Evolutionary conservation across 2,888 invertebrate species (phyloP).

Genomic region (Eulithis testata): DNA sequence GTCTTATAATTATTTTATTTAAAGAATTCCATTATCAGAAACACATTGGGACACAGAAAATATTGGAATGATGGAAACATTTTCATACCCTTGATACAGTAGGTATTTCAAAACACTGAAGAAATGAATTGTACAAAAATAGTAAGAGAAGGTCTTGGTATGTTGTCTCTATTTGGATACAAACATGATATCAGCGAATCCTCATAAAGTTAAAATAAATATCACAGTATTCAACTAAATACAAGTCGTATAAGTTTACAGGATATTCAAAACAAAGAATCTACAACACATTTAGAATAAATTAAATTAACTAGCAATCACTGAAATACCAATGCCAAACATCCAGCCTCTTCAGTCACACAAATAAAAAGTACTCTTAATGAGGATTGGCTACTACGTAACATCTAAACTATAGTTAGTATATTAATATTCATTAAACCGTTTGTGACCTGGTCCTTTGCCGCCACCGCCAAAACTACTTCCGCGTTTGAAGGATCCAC

Average conservation of each 20-base stretch:
- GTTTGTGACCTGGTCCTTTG: constrained; percentile 71
- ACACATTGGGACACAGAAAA: constrained; percentile 43
- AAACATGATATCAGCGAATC: constrained; percentile 59
- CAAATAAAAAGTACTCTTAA: constrained; percentile 66
- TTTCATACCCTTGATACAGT: constrained; percentile 12
- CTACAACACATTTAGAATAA: constrained; percentile 47
- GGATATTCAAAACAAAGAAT: constrained; percentile 38
- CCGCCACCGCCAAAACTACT: constrained; percentile 74
- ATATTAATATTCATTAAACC: constrained; percentile 76
- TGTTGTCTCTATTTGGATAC: constrained; percentile 21
- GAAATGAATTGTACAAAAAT: too few species aligned
- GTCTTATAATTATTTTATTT: constrained; percentile 40
- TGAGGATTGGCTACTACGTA: constrained; percentile 63
- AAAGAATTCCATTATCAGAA: constrained; percentile 44
- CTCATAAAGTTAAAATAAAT: constrained; percentile 71
- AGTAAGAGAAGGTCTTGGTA: too few species aligned
- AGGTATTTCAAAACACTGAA: constrained; percentile 26
- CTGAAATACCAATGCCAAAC: constrained; percentile 55
- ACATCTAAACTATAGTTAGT: constrained; percentile 37
- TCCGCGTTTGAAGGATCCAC: constrained; percentile 80
- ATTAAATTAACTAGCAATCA: constrained; percentile 59
- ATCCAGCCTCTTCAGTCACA: constrained; percentile 50
- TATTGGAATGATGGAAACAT: constrained; percentile 55
- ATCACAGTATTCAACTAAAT: constrained; percentile 77
- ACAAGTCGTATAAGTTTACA: constrained; percentile 27